Conservation (phyloP, 2,888 invertebrate species). For the Alentia gelatinosa region DNA sequence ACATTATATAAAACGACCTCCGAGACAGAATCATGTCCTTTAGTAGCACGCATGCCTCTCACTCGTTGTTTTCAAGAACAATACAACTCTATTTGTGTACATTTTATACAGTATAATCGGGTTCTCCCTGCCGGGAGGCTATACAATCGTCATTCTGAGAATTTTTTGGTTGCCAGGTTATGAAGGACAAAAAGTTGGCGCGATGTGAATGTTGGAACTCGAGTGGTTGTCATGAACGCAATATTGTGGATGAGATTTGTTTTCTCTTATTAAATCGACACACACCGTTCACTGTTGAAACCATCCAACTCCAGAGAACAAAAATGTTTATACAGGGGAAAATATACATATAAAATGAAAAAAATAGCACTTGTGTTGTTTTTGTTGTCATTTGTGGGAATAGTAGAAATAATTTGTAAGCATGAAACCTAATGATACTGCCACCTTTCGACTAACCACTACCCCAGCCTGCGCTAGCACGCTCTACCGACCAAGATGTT, state of each 20-base stretch:
- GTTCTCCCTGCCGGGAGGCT: neutral
- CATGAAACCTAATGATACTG: constrained; percentile 50
- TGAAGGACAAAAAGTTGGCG: neutral
- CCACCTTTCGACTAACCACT: constrained; percentile 31
- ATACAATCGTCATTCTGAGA: constrained; percentile 18
- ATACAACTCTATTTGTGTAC: constrained; percentile 27
- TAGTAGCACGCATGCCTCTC: neutral
- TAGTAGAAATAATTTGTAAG: constrained; percentile 46
- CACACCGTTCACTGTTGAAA: constrained; percentile 16
- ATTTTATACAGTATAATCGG: constrained; percentile 31
- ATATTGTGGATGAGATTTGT: constrained; percentile 36
- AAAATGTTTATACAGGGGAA: neutral
- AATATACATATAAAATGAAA: neutral
- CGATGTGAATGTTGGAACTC: constrained; percentile 13
- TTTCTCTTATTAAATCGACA: neutral
- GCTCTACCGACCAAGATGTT: neutral
- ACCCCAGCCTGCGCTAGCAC: constrained; percentile 44
- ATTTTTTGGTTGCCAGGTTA: neutral
- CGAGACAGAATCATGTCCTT: neutral
- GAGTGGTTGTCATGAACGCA: constrained; percentile 30
- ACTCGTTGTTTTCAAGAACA: neutral
- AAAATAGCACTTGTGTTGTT: neutral
- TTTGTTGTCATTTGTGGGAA: neutral
- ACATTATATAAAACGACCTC: constrained; percentile 22
- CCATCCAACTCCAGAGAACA: constrained; percentile 3